A percentile compares a stretch with the other conserved stretches of the same genome.
Evolutionary conservation across 35 echinoderm and acorn worm genomes (phyloP).

Genomic region (Apostichopus parvimensis): DNA sequence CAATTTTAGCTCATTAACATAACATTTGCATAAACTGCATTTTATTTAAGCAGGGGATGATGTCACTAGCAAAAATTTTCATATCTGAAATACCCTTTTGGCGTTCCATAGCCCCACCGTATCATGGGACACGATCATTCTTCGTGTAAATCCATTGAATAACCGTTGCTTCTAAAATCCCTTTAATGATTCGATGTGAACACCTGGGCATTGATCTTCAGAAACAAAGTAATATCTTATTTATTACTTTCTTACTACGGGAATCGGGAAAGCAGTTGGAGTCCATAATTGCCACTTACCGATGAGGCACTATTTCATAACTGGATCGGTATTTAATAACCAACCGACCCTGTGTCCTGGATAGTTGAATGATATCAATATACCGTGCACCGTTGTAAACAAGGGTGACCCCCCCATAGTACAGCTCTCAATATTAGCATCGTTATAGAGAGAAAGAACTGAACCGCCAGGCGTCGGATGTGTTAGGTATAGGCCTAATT

Average conservation of each 20-base stretch:
- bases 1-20: too few relatives aligned
- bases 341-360: not conserved
- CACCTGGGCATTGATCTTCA: constrained; percentile 11
- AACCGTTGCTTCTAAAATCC: not conserved
- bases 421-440: not conserved
- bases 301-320: constrained; percentile 15
- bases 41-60: too few relatives aligned
- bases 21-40: too few relatives aligned
- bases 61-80: too few relatives aligned
- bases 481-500: not conserved
- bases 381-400: not conserved
- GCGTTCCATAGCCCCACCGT: too few relatives aligned
- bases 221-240: constrained; percentile 15
- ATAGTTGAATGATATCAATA: constrained; percentile 25
- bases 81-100: too few relatives aligned
- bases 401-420: not conserved
- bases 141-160: too few relatives aligned
- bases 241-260: not conserved
- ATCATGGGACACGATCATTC: too few relatives aligned
- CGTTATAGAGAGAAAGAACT: not conserved
- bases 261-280: constrained; percentile 21
- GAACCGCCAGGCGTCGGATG: not conserved
- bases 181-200: not conserved
- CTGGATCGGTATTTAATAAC: constrained; percentile 22
- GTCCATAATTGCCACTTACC: constrained; percentile 43